A percentile compares a stretch with the other conserved stretches of the same genome.
Conservation (phyloP, 1,140 invertebrate genomes). For the Hyphantria cunea region DNA sequence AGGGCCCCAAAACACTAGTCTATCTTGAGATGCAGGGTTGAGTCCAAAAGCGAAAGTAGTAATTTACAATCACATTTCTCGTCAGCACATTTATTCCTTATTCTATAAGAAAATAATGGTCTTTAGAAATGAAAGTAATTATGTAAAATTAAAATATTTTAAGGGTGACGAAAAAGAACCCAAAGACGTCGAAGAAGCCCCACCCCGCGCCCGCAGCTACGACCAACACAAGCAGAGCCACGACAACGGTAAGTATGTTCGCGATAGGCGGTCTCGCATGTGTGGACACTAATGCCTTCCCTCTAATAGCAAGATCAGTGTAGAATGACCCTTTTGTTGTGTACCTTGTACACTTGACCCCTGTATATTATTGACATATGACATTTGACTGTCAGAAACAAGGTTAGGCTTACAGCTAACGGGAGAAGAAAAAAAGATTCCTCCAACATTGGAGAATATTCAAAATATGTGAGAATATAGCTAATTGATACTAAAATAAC, state of each 20-base stretch:
- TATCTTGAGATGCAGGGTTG: no score
- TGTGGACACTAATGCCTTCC: constrained; percentile 7
- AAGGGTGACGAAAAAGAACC: constrained; percentile 66
- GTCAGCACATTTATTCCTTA: no score
- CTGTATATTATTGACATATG: constrained; percentile 1
- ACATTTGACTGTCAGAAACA: no score
- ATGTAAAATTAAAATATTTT: background rate
- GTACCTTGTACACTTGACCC: constrained; percentile 1
- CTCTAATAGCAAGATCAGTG: constrained; percentile 12
- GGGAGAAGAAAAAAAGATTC: no score
- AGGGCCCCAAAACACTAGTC: no score
- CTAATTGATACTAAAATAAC: no score
- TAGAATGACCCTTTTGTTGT: background rate
- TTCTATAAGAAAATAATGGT: no score
- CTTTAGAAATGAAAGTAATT: background rate
- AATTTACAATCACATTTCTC: no score
- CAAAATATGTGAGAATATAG: no score
- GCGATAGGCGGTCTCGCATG: background rate
- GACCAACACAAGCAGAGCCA: constrained; percentile 76
- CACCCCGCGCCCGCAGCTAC: constrained; percentile 75
- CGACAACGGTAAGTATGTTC: constrained; percentile 64
- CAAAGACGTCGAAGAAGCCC: constrained; percentile 64
- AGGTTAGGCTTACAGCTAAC: no score
- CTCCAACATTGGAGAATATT: no score
- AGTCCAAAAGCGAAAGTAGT: no score